Percentiles rank a stretch among this genome's conserved stretches.
Evolutionary conservation across 2,888 invertebrate genomes (phyloP).

Genomic region (Kuschelorhynchus macadamiae): DNA sequence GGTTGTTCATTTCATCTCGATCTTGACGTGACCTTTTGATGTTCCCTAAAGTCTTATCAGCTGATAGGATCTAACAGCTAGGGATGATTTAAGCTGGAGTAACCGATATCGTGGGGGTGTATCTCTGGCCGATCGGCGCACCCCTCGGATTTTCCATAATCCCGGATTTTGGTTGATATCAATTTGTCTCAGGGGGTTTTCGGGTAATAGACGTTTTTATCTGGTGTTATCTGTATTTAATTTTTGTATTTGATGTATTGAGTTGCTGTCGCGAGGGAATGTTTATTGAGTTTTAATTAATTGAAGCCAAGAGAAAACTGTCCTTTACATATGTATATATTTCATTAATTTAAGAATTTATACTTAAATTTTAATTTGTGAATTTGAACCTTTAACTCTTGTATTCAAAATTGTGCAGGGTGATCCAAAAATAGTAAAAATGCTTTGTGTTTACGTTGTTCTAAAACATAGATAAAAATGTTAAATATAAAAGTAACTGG

Average conservation of each 20-base stretch:
- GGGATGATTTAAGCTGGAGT: conserved; percentile 21
- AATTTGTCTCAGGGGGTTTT: conserved; percentile 61
- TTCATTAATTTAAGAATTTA: no score
- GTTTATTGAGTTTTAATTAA: no score
- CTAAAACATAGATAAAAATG: no score
- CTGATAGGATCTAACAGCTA: conserved; percentile 34
- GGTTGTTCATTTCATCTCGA: conserved; percentile 14
- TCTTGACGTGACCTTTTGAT: conserved; percentile 31
- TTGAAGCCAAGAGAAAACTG: no score
- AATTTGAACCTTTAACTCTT: no score
- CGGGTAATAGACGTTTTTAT: conserved; percentile 62
- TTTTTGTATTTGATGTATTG: conserved; percentile 42
- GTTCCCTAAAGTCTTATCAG: conserved; percentile 24
- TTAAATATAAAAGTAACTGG: no score
- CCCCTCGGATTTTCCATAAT: conserved; percentile 60
- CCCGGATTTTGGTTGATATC: conserved; percentile 63
- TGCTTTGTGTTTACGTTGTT: no score
- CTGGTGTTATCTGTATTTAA: conserved; percentile 55
- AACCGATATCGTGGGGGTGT: conserved; percentile 32
- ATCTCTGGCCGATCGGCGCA: neutral
- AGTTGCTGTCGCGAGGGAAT: no score
- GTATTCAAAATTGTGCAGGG: no score
- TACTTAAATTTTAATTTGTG: no score
- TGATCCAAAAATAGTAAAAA: no score
- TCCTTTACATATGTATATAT: no score